Evolutionary conservation across 2,113 vertebrate species (phyloP).

Genomic region (Phocoena sinus): DNA sequence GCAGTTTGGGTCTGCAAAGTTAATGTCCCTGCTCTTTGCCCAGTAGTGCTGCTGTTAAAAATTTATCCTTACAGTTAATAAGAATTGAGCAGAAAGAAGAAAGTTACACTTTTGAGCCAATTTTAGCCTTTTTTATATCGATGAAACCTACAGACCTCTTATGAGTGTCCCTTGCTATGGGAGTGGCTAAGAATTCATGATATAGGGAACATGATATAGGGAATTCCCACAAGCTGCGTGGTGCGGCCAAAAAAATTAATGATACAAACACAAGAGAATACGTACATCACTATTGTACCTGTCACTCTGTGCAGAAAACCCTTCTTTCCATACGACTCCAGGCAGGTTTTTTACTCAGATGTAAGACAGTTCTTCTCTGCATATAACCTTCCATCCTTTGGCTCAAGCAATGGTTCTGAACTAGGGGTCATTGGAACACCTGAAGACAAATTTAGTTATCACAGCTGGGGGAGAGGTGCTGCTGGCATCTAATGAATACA

Average conservation of each 20-base stretch:
- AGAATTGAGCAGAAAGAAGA: background rate
- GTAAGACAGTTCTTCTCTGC: background rate
- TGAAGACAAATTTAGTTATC: background rate
- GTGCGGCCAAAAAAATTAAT: background rate
- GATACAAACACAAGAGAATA: background rate
- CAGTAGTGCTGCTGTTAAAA: background rate
- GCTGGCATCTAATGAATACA: background rate
- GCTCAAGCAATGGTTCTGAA: background rate
- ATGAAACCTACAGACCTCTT: background rate
- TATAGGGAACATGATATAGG: background rate
- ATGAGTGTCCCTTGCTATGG: background rate
- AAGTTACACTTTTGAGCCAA: background rate
- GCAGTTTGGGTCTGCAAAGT: background rate
- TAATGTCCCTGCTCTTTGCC: background rate
- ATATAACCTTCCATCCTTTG: background rate
- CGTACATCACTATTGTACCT: background rate
- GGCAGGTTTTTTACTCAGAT: background rate
- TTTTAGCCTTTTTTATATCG: background rate
- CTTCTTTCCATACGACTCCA: background rate
- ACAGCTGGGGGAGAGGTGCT: background rate
- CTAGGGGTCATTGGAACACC: background rate
- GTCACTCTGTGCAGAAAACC: background rate
- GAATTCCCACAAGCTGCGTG: background rate
- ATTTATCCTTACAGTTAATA: background rate
- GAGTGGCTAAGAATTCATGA: background rate